A percentile compares a stretch with the other conserved stretches of the same genome.
Evolutionary conservation across 64 coral and sea anemone species (phyloP).

Genomic region (Trachythela sp.): DNA sequence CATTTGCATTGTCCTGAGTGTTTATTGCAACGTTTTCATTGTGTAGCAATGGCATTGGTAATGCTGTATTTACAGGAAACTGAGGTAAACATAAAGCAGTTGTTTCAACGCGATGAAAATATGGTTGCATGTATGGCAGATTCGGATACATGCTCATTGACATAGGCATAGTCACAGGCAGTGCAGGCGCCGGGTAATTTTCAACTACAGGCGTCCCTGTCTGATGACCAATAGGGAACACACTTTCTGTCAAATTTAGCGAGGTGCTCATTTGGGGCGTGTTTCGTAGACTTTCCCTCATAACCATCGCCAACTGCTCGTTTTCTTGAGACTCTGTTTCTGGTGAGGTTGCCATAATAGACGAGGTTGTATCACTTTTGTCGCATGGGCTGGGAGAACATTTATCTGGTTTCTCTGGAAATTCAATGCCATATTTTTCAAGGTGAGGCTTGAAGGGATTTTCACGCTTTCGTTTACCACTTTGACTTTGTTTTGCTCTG

Average conservation of each 20-base stretch:
- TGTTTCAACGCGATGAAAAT: conserved; percentile 22
- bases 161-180: background rate
- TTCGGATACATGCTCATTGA: background rate
- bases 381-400: background rate
- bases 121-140: conserved; percentile 19
- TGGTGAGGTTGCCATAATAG: conserved; percentile 21
- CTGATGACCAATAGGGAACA: background rate
- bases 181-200: background rate
- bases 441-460: too few species aligned
- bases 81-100: background rate
- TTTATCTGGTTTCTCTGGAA: background rate
- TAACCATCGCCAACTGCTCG: background rate
- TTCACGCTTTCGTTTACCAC: conserved; percentile 14
- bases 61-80: conserved; percentile 16
- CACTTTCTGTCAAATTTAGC: background rate
- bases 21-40: background rate
- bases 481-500: conserved; percentile 14
- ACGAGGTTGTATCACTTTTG: background rate
- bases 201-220: background rate
- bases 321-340: conserved; percentile 25
- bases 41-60: background rate
- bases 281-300: conserved; percentile 5
- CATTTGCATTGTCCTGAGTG: background rate
- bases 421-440: background rate
- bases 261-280: background rate